Evolutionary conservation across 37 sponge, comb jelly and placozoan genomes (phyloP), one percentile per base, ranked within the genome.

Genomic region (Spongia lamella): DNA sequence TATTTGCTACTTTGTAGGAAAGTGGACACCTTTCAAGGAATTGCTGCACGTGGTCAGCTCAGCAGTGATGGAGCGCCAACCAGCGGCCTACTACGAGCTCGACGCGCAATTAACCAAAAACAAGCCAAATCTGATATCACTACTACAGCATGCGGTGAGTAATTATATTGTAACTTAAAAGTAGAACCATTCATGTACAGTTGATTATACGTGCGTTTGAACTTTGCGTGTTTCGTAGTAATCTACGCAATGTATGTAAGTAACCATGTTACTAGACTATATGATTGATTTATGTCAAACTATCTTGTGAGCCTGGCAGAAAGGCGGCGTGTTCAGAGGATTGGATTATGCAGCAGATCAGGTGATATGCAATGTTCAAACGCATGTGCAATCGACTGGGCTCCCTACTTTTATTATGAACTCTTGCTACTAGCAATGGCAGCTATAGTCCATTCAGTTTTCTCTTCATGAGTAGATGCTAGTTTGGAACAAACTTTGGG

Each of bases 121-220:
- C 66, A 90, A 87, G 70, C 89, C 94, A 17, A 90, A 94, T 65
- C 91, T 97, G 63, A 76, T 83, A 29, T 69, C 87, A 3, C 79
- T 97, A 14, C 77, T 93, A 7, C 43, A 81, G 38, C 86, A 83
- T 30, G 92, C 95, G 24, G 98, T 96, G 66, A 74, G 88, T 85
- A 7, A 0, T 14, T 2, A 36, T 43, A n/a, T n/a, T n/a, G n/a
- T 19, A 14, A 19, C 17, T 17, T 52, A 17, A 17, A 17, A 52
- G 16, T 52, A 52, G 17, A 52, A 14, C 22, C 27, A 29, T 25
- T 29, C 22, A 29, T 29, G 1, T 31, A 20, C 21, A 36, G 6
- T 22, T 66, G n/a, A n/a, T n/a, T n/a, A n/a, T n/a, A n/a, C n/a
- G n/a, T n/a, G n/a, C n/a, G n/a, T n/a, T n/a, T n/a, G n/a, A n/a